These are phyloP conservation scores for Ctenicera cuprea DNA, from an alignment of 2,888 invertebrate species.

Conservation along the genomic window DNA sequence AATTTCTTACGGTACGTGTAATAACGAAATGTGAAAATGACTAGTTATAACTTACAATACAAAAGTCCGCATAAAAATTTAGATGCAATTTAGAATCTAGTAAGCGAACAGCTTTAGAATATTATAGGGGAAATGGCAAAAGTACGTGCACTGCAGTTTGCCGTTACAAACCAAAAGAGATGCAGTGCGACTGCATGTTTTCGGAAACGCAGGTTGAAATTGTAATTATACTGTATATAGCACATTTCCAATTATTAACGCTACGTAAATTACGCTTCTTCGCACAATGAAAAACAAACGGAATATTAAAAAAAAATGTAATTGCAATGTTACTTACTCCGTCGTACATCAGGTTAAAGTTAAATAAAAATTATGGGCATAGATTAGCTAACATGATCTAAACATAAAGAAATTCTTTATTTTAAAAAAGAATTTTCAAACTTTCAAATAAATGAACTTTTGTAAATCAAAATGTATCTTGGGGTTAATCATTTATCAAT, in stretches of 20 bases:
- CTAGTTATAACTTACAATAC: constrained; percentile 42
- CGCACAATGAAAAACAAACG: neutral
- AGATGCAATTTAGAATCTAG: constrained; percentile 54
- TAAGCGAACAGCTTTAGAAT: constrained; percentile 51
- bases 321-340: too few species aligned
- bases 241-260: constrained; percentile 8
- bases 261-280: constrained; percentile 8
- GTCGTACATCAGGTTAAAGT: too few species aligned
- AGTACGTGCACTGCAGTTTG: constrained; percentile 50
- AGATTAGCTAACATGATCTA: too few species aligned
- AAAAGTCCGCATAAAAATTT: constrained; percentile 49
- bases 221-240: neutral
- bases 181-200: constrained; percentile 14
- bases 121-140: constrained; percentile 51
- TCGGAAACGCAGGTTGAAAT: constrained; percentile 11
- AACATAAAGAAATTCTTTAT: too few species aligned
- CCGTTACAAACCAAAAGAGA: constrained; percentile 19
- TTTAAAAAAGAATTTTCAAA: too few species aligned
- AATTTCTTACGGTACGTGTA: constrained; percentile 37
- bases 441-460: too few species aligned
- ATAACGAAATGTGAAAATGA: constrained; percentile 43
- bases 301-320: too few species aligned
- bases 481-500: too few species aligned
- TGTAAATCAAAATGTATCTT: too few species aligned
- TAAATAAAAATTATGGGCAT: too few species aligned